Conservation (phyloP, 2,888 invertebrate species). For the Chesias legatella region DNA sequence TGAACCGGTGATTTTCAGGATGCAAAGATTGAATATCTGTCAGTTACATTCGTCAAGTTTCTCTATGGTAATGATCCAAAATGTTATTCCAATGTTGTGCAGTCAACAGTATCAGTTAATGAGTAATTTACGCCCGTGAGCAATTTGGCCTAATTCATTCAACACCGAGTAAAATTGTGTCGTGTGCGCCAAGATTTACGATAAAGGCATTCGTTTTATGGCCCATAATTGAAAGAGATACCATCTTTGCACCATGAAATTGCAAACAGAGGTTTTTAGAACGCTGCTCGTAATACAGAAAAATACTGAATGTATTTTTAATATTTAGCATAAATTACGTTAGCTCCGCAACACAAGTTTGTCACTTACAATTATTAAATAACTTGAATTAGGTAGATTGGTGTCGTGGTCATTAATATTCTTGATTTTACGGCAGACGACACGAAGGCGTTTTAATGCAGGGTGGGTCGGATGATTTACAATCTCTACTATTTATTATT, state of each 20-base stretch:
- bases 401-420: neutral
- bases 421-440: conserved; percentile 4
- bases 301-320: too few species aligned
- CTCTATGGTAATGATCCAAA: too few species aligned
- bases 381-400: neutral
- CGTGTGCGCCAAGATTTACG: conserved; percentile 20
- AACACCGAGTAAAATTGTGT: conserved; percentile 22
- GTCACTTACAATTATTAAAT: too few species aligned
- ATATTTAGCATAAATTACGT: too few species aligned
- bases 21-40: too few species aligned
- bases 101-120: conserved; percentile 9
- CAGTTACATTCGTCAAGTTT: too few species aligned
- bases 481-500: conserved; percentile 5
- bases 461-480: conserved; percentile 9
- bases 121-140: conserved; percentile 16
- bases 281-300: conserved; percentile 1
- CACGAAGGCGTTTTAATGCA: conserved; percentile 1
- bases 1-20: too few species aligned
- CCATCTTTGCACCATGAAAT: conserved; percentile 22
- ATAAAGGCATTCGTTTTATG: conserved; percentile 22
- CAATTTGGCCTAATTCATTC: conserved; percentile 23
- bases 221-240: conserved; percentile 23
- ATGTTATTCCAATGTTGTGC: neutral
- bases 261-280: conserved; percentile 15
- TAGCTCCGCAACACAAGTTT: too few species aligned